Base-by-base conservation (phyloP, 2,113 vertebrate species). In the Leptobrachium leishanense region DNA sequence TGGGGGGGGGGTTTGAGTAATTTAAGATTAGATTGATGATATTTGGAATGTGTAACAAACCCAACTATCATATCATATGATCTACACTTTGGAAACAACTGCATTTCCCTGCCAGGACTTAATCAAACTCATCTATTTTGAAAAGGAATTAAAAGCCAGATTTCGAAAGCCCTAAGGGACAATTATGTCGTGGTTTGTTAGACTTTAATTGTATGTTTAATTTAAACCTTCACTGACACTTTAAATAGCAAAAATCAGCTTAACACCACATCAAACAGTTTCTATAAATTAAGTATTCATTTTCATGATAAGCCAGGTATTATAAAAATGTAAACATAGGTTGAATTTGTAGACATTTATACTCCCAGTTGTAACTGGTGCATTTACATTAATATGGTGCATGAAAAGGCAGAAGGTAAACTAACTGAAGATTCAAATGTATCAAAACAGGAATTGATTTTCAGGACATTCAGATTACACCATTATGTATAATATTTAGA, bases 131-230 rank as follows among this genome's bases (percentile, higher is more conserved):
- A 65, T 40, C 57, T 39, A 54, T 73, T 73, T 74, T 66, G 63
- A 55, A 63, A 80, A 74, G 53, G 70, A 80, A 80, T 73, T 80
- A 80, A 67, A 73, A 55, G 54, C 41, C 53, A 73, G 63, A 68
- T 67, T 80, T 79, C 44, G 73, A 44, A 79, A 55, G 69, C 77
- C 69, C 62, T 79, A 44, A 74, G 77, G 71, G 63, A 80, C 77
- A 80, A 80, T 80, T 80, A 68, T 67, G 71, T 67, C 44, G 70
- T 73, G 70, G 77, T 80, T 80, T 80, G 77, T 80, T 80, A 74
- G 64, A 73, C 77, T 74, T 63, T 72, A 80, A 80, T 80, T 80
- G 77, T 68, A 64, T 80, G 63, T 42, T 80, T 80, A 80, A 80
- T 73, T 80, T 53, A 80, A 80, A 74, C 77, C 63, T 63, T 68